Evolutionary conservation across 2,888 invertebrate genomes (phyloP).

Genomic region (Amblyjoppa fuscipennis): DNA sequence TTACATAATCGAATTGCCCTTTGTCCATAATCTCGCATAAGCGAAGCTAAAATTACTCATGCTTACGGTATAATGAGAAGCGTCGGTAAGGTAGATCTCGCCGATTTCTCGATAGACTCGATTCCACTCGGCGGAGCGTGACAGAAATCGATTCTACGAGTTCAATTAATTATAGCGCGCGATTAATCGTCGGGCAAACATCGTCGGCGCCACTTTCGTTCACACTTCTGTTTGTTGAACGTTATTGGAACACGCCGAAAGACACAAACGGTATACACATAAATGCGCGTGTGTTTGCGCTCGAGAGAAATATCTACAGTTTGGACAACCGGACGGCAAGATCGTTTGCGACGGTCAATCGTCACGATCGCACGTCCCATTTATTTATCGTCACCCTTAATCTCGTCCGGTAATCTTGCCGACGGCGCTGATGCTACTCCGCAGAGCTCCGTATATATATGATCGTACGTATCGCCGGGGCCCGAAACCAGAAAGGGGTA

Average conservation of each 20-base stretch:
- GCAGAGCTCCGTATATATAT: background rate
- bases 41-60: background rate
- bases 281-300: background rate
- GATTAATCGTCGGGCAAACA: constrained; percentile 23
- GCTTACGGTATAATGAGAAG: background rate
- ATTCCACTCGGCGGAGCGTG: background rate
- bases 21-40: too few species aligned
- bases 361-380: constrained; percentile 51
- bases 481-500: constrained; percentile 1
- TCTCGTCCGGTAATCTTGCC: constrained; percentile 51
- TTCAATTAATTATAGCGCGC: background rate
- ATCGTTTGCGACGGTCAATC: constrained; percentile 45
- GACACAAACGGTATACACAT: constrained; percentile 7
- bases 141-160: background rate
- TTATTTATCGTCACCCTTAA: constrained; percentile 54
- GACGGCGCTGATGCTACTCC: constrained; percentile 19
- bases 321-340: constrained; percentile 29
- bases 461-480: background rate
- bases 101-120: background rate
- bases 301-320: constrained; percentile 14
- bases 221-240: constrained; percentile 35
- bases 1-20: too few species aligned
- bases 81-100: background rate
- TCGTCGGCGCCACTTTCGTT: background rate
- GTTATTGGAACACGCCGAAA: constrained; percentile 54